Conservation (phyloP, 2,888 invertebrate species). For the Alentia gelatinosa region DNA sequence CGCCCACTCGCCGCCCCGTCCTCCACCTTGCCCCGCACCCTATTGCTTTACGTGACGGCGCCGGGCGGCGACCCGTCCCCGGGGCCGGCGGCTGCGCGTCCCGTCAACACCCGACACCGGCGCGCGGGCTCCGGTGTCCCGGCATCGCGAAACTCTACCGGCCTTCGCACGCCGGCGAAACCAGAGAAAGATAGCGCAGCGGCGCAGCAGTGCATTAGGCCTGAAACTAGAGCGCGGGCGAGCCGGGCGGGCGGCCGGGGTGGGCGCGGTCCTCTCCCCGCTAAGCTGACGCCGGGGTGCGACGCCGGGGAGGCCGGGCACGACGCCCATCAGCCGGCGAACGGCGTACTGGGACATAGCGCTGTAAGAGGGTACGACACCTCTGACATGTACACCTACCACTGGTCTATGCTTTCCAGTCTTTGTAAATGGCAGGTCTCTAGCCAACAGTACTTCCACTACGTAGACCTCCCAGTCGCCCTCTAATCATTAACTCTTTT, state of each 20-base stretch:
- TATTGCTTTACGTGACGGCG: neutral
- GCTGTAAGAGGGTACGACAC: neutral
- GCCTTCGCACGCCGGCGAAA: neutral
- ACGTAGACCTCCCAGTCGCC: too few species aligned
- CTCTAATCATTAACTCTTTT: too few species aligned
- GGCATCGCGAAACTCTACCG: neutral
- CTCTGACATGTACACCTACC: neutral
- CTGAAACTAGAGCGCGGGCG: neutral
- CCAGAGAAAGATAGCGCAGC: conserved; percentile 35
- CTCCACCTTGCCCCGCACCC: conserved; percentile 22
- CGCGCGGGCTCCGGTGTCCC: neutral
- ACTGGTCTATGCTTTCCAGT: too few species aligned
- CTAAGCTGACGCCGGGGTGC: neutral
- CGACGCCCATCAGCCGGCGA: too few species aligned
- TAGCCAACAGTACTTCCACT: too few species aligned
- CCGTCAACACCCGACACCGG: conserved; percentile 47
- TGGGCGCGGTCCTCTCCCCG: neutral
- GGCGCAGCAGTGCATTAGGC: conserved; percentile 35
- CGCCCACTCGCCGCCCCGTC: neutral
- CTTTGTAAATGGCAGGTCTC: too few species aligned
- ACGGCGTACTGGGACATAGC: too few species aligned
- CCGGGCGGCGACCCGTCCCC: conserved; percentile 15
- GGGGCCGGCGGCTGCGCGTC: conserved; percentile 12
- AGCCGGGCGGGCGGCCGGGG: neutral
- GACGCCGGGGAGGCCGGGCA: neutral